These are phyloP conservation scores for Harpagifer antarcticus DNA, from an alignment of 2,797 vertebrate genomes.

Conservation along the genomic window DNA sequence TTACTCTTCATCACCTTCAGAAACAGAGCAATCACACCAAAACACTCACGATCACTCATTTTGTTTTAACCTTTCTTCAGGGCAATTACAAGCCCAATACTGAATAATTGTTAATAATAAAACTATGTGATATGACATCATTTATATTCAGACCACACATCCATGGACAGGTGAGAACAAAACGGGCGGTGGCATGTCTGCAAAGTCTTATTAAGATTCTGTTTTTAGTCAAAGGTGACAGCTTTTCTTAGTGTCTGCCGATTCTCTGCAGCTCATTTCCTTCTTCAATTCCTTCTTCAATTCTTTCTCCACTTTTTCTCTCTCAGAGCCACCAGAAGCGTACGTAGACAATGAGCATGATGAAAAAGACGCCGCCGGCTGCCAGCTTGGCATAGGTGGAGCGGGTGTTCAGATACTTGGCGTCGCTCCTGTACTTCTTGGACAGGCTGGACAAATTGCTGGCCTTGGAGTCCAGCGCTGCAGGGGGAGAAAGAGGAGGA, in stretches of 20 bases:
- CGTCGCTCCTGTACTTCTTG: conserved; percentile 98
- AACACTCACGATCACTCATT: conserved; percentile 10
- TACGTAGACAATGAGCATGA: conserved; percentile 98
- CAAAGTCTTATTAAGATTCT: conserved; percentile 74
- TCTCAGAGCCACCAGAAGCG: conserved; percentile 99
- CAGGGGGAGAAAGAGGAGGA: conserved; percentile 16
- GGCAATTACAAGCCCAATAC: conserved; percentile 39
- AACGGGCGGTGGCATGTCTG: conserved; percentile 63
- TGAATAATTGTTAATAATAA: conserved; percentile 64
- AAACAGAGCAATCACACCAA: conserved; percentile 24
- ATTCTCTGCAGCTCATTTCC: conserved; percentile 45
- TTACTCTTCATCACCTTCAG: conserved; percentile 22
- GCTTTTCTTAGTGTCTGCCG: conserved; percentile 56
- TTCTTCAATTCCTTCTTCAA: conserved; percentile 34
- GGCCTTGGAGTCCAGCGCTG: conserved; percentile 98
- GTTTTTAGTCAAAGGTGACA: conserved; percentile 57
- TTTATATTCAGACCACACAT: conserved; percentile 69
- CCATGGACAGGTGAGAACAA: conserved; percentile 56
- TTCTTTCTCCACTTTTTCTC: neutral
- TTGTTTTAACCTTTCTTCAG: conserved; percentile 24
- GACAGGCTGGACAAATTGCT: conserved; percentile 97
- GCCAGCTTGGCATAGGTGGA: conserved; percentile 99
- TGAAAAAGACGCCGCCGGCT: conserved; percentile 95
- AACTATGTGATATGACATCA: conserved; percentile 66
- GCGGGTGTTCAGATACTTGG: conserved; percentile 98